phyloP scores from a whole-genome alignment of 2,113 vertebrate species.

The Peromyscus polionotus region DNA sequence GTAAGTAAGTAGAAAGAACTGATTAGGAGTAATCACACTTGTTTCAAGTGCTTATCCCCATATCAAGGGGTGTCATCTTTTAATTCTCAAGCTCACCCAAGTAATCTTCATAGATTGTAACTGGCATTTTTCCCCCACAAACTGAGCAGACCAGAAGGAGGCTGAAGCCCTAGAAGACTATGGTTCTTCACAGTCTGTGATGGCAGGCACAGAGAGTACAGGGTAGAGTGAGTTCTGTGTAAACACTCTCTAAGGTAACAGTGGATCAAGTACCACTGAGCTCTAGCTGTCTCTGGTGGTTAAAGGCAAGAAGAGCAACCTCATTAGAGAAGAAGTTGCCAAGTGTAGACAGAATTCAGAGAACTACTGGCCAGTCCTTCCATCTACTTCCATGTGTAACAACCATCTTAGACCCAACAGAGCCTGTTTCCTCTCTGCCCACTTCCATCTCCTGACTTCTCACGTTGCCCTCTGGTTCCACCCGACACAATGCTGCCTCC shows the following conservation, averaged over 20 bases:
- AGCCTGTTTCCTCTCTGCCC: neutral
- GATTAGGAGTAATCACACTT: neutral
- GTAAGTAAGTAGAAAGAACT: neutral
- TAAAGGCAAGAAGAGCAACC: neutral
- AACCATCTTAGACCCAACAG: neutral
- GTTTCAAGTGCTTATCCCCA: neutral
- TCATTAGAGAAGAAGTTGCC: neutral
- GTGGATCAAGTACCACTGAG: neutral
- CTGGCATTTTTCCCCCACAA: neutral
- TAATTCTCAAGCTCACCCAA: neutral
- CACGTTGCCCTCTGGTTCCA: neutral
- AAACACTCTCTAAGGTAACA: neutral
- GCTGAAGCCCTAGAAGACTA: neutral
- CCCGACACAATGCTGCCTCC: neutral
- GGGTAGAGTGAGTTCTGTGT: neutral
- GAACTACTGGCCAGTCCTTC: neutral
- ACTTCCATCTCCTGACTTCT: neutral
- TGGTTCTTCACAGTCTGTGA: neutral
- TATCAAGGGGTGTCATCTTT: neutral
- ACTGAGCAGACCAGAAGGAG: neutral
- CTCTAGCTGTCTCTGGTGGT: neutral
- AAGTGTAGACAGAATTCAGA: neutral
- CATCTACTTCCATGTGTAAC: rapidly evolving
- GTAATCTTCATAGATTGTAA: neutral
- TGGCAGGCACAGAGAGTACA: rapidly evolving